Evolutionary conservation across 2,888 invertebrate species (phyloP).

Genomic region (Marasmarcha lunaedactyla): DNA sequence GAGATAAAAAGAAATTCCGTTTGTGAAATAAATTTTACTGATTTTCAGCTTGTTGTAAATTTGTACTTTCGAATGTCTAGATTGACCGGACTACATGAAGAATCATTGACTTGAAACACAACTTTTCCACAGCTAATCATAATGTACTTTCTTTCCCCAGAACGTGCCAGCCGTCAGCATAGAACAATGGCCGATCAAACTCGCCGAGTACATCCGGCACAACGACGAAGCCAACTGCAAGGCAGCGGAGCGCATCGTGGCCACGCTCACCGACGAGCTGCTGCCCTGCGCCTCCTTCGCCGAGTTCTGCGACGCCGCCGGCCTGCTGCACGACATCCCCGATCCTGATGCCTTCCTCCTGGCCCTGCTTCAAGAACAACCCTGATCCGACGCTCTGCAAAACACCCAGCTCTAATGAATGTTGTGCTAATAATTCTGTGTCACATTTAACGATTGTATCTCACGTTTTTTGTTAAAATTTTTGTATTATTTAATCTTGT

Average conservation of each 20-base stretch:
- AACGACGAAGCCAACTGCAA: conserved; percentile 93
- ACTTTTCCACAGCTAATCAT: too few relatives aligned
- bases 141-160: too few relatives aligned
- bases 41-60: too few relatives aligned
- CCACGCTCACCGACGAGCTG: conserved; percentile 87
- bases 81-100: too few relatives aligned
- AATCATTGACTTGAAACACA: too few relatives aligned
- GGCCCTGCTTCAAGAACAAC: conserved; percentile 37
- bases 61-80: too few relatives aligned
- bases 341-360: conserved; percentile 69
- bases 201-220: conserved; percentile 94
- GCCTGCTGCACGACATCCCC: conserved; percentile 77
- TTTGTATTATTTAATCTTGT: too few relatives aligned
- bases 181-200: conserved; percentile 89
- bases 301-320: conserved; percentile 94
- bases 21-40: too few relatives aligned
- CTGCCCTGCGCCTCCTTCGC: conserved; percentile 90
- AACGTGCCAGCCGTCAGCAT: conserved; percentile 76
- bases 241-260: conserved; percentile 85
- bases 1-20: too few relatives aligned
- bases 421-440: background rate
- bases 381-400: conserved; percentile 26
- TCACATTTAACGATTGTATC: too few relatives aligned
- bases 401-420: background rate
- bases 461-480: too few relatives aligned